phyloP scores from a whole-genome alignment of 1,140 invertebrate species.

The Brachionus manjavacas region DNA sequence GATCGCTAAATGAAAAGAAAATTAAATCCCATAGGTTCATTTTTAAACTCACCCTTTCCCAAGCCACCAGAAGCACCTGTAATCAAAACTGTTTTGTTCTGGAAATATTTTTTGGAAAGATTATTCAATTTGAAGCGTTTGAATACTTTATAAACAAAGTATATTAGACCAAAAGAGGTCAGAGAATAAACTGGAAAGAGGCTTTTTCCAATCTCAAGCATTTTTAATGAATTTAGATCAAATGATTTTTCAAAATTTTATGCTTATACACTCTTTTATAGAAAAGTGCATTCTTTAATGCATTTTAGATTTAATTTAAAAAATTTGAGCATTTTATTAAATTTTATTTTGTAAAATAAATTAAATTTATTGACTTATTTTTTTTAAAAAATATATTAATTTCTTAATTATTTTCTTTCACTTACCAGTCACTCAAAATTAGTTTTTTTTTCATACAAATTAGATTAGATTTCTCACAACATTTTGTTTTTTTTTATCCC shows the following conservation, averaged over 20 bases:
- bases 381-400: no score
- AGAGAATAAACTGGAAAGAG: not conserved
- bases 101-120: conserved; percentile 9
- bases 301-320: not conserved
- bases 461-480: no score
- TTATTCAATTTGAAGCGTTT: not conserved
- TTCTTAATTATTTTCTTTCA: no score
- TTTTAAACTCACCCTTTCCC: not conserved
- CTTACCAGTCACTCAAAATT: no score
- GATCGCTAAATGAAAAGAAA: not conserved
- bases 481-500: no score
- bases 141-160: conserved; percentile 8
- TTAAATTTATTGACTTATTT: no score
- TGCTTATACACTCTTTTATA: not conserved
- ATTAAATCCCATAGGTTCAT: not conserved
- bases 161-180: conserved; percentile 19
- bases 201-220: not conserved
- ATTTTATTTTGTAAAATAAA: not conserved
- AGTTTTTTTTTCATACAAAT: no score
- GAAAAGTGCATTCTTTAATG: not conserved
- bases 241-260: not conserved
- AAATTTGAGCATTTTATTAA: not conserved
- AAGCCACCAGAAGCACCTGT: conserved; percentile 34
- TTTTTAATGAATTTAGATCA: not conserved
- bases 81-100: conserved; percentile 26